phyloP scores from a whole-genome alignment of 1,140 invertebrate genomes.

The Conus betulinus region DNA sequence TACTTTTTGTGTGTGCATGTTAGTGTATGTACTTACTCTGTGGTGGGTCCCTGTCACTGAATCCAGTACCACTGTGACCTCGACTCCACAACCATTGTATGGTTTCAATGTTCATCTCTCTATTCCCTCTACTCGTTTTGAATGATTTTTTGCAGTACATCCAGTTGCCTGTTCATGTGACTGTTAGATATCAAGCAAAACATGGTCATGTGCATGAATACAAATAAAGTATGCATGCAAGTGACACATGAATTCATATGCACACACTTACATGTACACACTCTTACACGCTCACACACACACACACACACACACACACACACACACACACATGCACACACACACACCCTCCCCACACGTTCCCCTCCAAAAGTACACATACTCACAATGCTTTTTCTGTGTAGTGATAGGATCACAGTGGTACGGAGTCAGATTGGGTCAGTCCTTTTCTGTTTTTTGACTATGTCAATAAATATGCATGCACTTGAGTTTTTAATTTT shows the following conservation, averaged over 20 bases:
- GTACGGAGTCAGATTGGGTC: background rate
- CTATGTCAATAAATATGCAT: constrained; percentile 1
- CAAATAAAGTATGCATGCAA: background rate
- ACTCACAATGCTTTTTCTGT: too few relatives aligned
- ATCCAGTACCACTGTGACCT: too few relatives aligned
- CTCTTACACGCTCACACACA: background rate
- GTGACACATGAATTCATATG: background rate
- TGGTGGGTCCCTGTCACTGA: too few relatives aligned
- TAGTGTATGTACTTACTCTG: too few relatives aligned
- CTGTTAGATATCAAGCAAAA: too few relatives aligned
- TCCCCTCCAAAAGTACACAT: background rate
- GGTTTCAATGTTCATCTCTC: too few relatives aligned
- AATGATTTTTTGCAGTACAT: too few relatives aligned
- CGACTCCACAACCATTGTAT: too few relatives aligned
- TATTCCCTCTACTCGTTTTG: too few relatives aligned
- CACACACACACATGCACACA: background rate
- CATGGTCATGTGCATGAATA: background rate
- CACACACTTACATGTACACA: background rate
- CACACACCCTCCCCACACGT: constrained; percentile 3
- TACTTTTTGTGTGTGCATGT: background rate
- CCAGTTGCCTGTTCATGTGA: too few relatives aligned
- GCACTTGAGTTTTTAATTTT: background rate
- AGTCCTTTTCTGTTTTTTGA: background rate
- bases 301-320: background rate
- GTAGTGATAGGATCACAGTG: background rate